Evolutionary conservation across 1,140 invertebrate genomes (phyloP).

Genomic region (Bombus balteatus): DNA sequence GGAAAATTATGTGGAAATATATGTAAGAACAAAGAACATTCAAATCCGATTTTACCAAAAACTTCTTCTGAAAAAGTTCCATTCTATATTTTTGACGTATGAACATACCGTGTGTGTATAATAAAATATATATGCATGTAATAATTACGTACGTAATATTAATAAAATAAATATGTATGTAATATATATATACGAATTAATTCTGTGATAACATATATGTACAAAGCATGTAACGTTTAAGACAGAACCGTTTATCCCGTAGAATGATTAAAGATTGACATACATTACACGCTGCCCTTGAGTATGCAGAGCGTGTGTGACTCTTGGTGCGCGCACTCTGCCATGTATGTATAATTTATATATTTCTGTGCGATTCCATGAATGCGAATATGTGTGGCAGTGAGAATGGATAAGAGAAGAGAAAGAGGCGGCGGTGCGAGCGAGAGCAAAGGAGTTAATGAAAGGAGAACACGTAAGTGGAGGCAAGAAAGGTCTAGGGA

Average conservation of each 20-base stretch:
- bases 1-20: not conserved
- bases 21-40: too few relatives aligned
- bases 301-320: not conserved
- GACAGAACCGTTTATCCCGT: not conserved
- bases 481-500: not conserved
- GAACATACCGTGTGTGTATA: too few relatives aligned
- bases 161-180: too few relatives aligned
- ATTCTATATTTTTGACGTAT: too few relatives aligned
- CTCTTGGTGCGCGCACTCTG: not conserved
- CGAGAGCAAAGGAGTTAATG: not conserved
- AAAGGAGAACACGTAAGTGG: slow-evolving; percentile 12
- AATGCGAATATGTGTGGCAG: not conserved
- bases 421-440: not conserved
- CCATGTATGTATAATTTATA: not conserved
- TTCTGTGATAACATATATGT: too few relatives aligned
- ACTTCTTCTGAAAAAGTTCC: too few relatives aligned
- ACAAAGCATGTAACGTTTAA: not conserved
- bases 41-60: too few relatives aligned
- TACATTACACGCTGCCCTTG: not conserved
- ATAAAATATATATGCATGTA: too few relatives aligned
- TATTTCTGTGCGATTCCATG: slow-evolving; percentile 9
- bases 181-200: too few relatives aligned
- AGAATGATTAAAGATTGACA: slow-evolving; percentile 12
- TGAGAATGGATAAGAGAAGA: not conserved
- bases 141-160: too few relatives aligned